Base-by-base conservation (phyloP, 2,113 vertebrate genomes). In the Ochotona princeps region DNA sequence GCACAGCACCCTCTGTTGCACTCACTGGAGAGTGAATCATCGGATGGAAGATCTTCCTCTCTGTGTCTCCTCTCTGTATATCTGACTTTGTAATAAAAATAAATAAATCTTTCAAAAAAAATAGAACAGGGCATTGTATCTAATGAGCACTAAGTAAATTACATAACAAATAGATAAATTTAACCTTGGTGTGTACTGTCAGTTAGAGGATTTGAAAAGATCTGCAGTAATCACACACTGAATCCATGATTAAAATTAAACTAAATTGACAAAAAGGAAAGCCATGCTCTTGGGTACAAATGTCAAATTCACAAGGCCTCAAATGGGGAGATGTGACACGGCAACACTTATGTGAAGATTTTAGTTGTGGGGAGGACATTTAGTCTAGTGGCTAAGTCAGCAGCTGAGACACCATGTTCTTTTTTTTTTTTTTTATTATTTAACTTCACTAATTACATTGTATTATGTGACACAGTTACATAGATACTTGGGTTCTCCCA, bases 231-330 rank as follows among this genome's bases (percentile, higher is more conserved):
- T 67, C 70, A 65, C 44, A 87, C 84, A 7, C 7, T 67, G 20
- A 95, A 44, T 60, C 0, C 60, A 63, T 8, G 18, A n/a, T n/a
- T n/a, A 92, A 87, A 32, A 78, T 63, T 76, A 94, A 85, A 74
- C 73, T 67, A 63, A 89, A 76, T 38, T 51, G 7, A 1, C n/a
- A 76, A 78, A 78, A 84, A 26, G 2, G 32, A 70, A 57, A 84
- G 60, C 3, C 11, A 1, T 74, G 10, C 28, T 18, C 0, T 67
- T 72, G 18, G 5, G 13, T 83, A 67, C n/a, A 83, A 38, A 85
- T 44, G 51, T 63, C 18, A 70, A 51, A 38, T 76, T 44, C 70
- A 83, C 3, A 60, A 65, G 2, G 17, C 76, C 32, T 28, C 20
- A 67, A 57, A 26, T 23, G 25, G 25, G 54, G 7, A 92, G 49